phyloP scores from a whole-genome alignment of 2,888 invertebrate genomes.

The Trisateles emortualis region DNA sequence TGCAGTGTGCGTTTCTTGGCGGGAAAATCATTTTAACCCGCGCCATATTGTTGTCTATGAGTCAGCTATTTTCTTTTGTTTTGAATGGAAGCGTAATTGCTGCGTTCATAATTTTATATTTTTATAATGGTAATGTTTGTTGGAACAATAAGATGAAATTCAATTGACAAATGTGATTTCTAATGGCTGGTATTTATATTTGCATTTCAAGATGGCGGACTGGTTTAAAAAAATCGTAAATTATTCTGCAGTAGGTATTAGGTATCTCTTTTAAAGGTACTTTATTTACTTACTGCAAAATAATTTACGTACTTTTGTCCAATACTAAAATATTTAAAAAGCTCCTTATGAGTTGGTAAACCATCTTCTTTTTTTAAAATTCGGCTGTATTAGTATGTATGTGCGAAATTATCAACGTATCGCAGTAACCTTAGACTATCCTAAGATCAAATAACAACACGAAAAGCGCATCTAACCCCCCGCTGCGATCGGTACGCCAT shows the following conservation, averaged over 20 bases:
- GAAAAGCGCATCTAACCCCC: slow-evolving; percentile 65
- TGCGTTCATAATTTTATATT: not conserved
- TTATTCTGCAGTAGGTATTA: no score
- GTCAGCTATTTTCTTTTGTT: slow-evolving; percentile 11
- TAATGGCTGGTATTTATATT: slow-evolving; percentile 35
- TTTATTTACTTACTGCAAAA: no score
- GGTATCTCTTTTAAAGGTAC: no score
- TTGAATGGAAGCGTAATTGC: not conserved
- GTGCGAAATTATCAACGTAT: slow-evolving; percentile 14
- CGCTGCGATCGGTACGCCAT: slow-evolving; percentile 27
- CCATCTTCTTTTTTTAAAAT: no score
- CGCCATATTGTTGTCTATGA: slow-evolving; percentile 37
- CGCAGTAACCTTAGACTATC: slow-evolving; percentile 11
- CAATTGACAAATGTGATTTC: not conserved
- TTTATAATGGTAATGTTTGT: not conserved
- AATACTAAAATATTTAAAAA: no score
- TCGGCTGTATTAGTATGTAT: no score
- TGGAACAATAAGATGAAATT: not conserved
- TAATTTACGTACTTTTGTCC: no score
- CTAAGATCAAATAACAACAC: slow-evolving; percentile 20
- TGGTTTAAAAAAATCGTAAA: no score
- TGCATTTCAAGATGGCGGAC: slow-evolving; percentile 1
- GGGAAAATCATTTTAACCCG: slow-evolving; percentile 35
- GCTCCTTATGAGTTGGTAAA: no score
- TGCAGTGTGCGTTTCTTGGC: slow-evolving; percentile 28